Percentiles rank a stretch among this genome's conserved stretches.
phyloP scores from a whole-genome alignment of 2,113 vertebrate species.

The Proteles cristata region DNA sequence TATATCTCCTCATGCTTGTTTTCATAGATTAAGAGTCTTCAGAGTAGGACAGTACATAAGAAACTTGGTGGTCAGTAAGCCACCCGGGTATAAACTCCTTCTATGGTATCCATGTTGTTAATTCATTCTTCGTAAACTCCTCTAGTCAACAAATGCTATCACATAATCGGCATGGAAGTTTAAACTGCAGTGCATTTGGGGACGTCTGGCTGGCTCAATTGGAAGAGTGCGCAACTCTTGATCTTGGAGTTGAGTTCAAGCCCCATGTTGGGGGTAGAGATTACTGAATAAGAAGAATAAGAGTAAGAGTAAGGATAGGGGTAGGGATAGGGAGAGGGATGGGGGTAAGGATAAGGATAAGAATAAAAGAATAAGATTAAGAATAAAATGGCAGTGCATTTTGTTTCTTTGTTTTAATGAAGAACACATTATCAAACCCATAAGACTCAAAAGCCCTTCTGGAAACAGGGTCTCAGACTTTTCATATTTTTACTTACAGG shows the following conservation, averaged over 20 bases:
- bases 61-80: neutral
- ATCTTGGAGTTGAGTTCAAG: too few species aligned
- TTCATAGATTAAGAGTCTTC: constrained; percentile 5
- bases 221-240: too few species aligned
- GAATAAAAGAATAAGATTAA: too few species aligned
- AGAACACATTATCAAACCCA: neutral
- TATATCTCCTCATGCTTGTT: neutral
- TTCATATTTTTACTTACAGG: neutral
- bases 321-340: too few species aligned
- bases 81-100: neutral
- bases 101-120: neutral
- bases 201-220: too few species aligned
- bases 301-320: too few species aligned
- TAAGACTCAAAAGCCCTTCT: neutral
- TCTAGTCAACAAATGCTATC: neutral
- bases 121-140: neutral
- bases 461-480: neutral
- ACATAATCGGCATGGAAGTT: neutral
- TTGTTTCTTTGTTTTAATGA: constrained; percentile 6
- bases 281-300: too few species aligned
- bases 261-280: too few species aligned
- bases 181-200: neutral
- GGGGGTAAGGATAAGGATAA: too few species aligned
- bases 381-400: neutral
- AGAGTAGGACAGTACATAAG: neutral